phyloP scores from a whole-genome alignment of 2,888 invertebrate species.

The Margaritifera margaritifera region DNA sequence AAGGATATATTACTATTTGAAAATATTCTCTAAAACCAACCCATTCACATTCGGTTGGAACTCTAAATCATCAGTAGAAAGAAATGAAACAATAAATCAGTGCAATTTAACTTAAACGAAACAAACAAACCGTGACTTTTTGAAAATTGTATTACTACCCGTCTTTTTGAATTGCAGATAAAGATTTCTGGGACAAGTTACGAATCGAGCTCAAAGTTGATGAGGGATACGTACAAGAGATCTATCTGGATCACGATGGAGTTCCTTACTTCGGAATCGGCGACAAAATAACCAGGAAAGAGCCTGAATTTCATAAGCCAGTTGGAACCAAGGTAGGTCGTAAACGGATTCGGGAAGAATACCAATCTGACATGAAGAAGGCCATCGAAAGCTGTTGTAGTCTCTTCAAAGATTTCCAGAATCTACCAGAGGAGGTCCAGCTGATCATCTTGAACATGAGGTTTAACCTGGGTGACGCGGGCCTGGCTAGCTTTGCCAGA shows the following conservation, averaged over 20 bases:
- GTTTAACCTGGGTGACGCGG: constrained; percentile 11
- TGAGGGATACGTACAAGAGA: constrained; percentile 6
- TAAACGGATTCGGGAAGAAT: constrained; percentile 8
- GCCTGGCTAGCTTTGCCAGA: constrained; percentile 9
- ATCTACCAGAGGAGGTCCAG: constrained; percentile 13
- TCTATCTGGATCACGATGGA: constrained; percentile 6
- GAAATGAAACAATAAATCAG: no score
- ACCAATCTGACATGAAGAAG: constrained; percentile 3
- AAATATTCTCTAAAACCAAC: no score
- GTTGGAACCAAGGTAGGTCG: constrained; percentile 4
- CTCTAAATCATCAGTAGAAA: no score
- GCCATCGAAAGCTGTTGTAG: not conserved
- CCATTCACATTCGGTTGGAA: no score
- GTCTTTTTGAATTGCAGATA: no score
- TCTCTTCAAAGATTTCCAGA: not conserved
- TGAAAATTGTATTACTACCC: no score
- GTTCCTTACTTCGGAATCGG: constrained; percentile 16
- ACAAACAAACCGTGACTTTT: no score
- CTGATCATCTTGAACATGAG: constrained; percentile 17
- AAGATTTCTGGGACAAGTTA: no score
- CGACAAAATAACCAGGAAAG: constrained; percentile 5
- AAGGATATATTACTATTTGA: no score
- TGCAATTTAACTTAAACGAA: no score
- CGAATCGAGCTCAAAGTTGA: constrained; percentile 1
- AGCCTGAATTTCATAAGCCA: constrained; percentile 11